phyloP scores from a whole-genome alignment of 2,797 vertebrate species.

The Anguilla pacifica region DNA sequence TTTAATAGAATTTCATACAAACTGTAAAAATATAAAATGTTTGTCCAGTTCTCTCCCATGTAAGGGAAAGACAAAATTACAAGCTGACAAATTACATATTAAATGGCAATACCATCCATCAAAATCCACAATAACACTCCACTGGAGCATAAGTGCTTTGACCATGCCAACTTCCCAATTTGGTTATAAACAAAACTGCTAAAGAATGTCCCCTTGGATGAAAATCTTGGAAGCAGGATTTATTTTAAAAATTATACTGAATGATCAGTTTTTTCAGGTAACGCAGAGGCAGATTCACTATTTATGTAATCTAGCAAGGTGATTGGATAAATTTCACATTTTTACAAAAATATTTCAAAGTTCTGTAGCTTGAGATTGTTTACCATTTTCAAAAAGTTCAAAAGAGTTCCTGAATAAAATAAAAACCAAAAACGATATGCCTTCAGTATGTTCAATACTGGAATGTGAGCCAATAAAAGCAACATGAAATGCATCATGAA shows the following conservation, averaged over 20 bases:
- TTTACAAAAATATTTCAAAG: neutral
- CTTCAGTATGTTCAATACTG: neutral
- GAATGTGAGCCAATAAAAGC: neutral
- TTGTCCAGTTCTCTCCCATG: neutral
- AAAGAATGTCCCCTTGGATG: neutral
- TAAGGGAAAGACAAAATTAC: neutral
- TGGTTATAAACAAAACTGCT: neutral
- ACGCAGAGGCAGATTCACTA: neutral
- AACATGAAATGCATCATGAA: neutral
- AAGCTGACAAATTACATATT: neutral
- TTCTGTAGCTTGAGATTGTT: neutral
- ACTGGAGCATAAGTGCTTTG: neutral
- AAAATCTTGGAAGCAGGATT: neutral
- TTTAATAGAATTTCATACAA: conserved; percentile 2
- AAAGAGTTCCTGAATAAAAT: neutral
- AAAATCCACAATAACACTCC: neutral
- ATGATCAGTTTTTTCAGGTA: neutral
- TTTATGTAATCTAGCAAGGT: neutral
- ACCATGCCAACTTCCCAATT: neutral
- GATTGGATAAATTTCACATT: neutral
- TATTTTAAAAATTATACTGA: neutral
- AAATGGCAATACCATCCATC: neutral
- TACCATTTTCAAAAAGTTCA: neutral
- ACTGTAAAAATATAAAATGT: conserved; percentile 4
- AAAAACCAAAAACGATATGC: neutral